A percentile compares a stretch with the other conserved stretches of the same genome.
Conservation (phyloP, 2,888 invertebrate species). For the Stenichneumon culpator region DNA sequence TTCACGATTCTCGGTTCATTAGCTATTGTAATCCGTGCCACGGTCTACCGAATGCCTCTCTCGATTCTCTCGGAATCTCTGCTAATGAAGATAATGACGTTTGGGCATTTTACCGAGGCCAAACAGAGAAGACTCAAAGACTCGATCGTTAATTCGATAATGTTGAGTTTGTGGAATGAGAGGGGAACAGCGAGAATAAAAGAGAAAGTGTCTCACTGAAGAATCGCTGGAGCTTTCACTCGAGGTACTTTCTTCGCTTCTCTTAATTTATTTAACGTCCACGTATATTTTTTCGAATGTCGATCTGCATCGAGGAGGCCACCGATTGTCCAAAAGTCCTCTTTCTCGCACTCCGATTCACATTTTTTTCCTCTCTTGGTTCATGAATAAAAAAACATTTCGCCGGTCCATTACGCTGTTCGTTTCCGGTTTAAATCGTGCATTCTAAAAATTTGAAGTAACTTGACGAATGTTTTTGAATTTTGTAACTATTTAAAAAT, state of each 20-base stretch:
- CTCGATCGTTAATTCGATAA: conserved; percentile 79
- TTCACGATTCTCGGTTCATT: conserved; percentile 82
- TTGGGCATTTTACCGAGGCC: conserved; percentile 79
- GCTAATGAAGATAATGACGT: conserved; percentile 84
- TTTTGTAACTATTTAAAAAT: too few relatives aligned
- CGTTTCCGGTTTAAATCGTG: background rate
- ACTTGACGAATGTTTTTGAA: background rate
- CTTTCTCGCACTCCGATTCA: too few relatives aligned
- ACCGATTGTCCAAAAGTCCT: background rate
- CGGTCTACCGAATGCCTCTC: conserved; percentile 38
- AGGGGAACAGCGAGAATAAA: conserved; percentile 53
- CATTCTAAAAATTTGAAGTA: background rate
- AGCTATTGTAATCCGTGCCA: conserved; percentile 83
- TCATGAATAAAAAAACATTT: background rate
- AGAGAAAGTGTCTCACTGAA: conserved; percentile 49
- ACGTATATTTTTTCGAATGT: background rate
- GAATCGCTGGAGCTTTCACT: conserved; percentile 35
- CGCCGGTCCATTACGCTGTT: too few relatives aligned
- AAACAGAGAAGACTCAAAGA: conserved; percentile 74
- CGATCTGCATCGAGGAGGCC: background rate
- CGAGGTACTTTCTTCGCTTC: background rate
- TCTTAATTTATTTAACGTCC: conserved; percentile 1
- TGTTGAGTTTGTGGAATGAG: conserved; percentile 70
- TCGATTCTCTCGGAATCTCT: conserved; percentile 55
- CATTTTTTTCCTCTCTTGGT: background rate